Base-by-base conservation (phyloP, 2,888 invertebrate species). In the Bellardia bayeri region DNA sequence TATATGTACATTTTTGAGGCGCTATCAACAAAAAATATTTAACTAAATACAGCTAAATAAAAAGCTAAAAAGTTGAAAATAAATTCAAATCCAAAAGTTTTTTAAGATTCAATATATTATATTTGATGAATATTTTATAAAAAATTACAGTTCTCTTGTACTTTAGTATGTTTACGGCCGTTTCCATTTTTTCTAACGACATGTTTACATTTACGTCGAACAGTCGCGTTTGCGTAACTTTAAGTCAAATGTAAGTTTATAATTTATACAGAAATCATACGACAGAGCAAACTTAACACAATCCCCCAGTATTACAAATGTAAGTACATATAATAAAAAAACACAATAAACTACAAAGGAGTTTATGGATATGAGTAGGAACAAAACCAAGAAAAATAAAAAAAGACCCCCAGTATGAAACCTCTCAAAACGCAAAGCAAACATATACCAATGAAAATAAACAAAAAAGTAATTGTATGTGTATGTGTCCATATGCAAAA, bases 401-500 rank as follows among this genome's bases (percentile, higher is more conserved):
- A 33, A 54, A 37, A 54, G 69, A 71, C 69, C 69, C 37, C 51
- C 54, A 54, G 54, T 54, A 54, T 16, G 11, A 71, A 71, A 37
- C n/a, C 69, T 37, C 69, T 58, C 11, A 72, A 56, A 72, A 74
- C 54, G 9, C 7, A 42, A 56, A 56, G 40, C 9, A 37, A 71
- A 61, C 61, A 37, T 56, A n/a, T 42, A 72, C 30, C 45, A 74
- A 42, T 3, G 23, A 8, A 61, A 61, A 61, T 37, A 37, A 14
- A 61, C 61, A 56, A 61, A n/a, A 61, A 37, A 61, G 61, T 61
- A 61, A 37, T 14, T 37, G 37, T 61, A 51, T n/a, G 5, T 68
- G 11, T 56, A 23, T 49, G n/a, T 14, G 23, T 11, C 11, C 51
- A 80, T 63, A 80, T 80, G 63, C 49, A 63, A 63, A 64, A 72